Evolutionary conservation across 2,113 vertebrate genomes (phyloP), one percentile per base, ranked within the genome.

Genomic region (Bungarus multicinctus): DNA sequence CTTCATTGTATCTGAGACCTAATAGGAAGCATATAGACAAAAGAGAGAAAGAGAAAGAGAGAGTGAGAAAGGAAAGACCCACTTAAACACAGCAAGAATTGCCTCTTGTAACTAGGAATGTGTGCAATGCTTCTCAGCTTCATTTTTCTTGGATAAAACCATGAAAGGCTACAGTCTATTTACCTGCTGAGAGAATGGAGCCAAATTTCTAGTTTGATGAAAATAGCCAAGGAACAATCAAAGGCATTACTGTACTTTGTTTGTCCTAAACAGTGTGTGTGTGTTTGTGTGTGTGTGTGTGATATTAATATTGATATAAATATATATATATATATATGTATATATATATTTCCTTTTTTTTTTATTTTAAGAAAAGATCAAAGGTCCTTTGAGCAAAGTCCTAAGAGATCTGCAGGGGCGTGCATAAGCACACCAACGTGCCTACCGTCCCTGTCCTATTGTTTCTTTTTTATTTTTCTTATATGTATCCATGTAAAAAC

Each of bases 151-250:
- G 95, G 92, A 97, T 96, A 97, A 97, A 97, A 96, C 95, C 94
- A 94, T 96, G 97, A 97, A 97, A 97, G 94, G 94, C 97, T 97
- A 97, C 96, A 96, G 96, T 97, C 97, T 98, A 97, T 98, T 98
- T 98, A 98, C 98, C 97, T 98, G 96, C 97, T 98, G 97, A 98
- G 97, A 97, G 97, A 97, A 97, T 97, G 95, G 97, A 97, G 97
- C 96, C 97, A 93, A 98, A 97, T 97, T 98, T 97, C 97, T 94
- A 97, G 95, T 97, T 97, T 98, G 98, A 97, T 97, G 93, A 91
- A 97, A 98, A 93, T 43, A 97, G 97, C 97, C 98, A 98, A 98
- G 97, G 98, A 97, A 97, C 97, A 98, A 97, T 98, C 97, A 98
- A 98, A 98, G 98, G 98, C 97, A 97, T 98, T 98, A 97, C 64